phyloP scores from a whole-genome alignment of 2,888 invertebrate genomes.

The Drosophila macrospina region DNA sequence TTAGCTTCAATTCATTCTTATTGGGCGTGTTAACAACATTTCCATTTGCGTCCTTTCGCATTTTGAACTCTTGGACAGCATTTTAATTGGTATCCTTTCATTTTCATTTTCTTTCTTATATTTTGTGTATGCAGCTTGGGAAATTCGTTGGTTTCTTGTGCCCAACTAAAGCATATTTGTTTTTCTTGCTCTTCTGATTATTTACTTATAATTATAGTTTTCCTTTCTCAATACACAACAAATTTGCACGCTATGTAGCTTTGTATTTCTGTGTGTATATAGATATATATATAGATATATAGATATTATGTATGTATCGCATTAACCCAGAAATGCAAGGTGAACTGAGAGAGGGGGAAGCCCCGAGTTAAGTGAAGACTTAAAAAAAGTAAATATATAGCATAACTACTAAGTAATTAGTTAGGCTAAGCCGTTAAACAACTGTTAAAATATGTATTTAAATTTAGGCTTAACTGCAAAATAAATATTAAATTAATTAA shows the following conservation, averaged over 20 bases:
- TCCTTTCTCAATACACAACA: not conserved
- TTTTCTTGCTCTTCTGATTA: not conserved
- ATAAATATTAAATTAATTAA: no score
- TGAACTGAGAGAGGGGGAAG: not conserved
- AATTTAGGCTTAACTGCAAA: no score
- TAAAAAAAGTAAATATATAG: not conserved
- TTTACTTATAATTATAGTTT: not conserved
- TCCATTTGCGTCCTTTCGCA: slow-evolving; percentile 31
- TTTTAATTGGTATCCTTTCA: slow-evolving; percentile 52
- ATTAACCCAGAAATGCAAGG: slow-evolving; percentile 41
- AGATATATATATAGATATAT: not conserved
- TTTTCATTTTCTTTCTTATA: slow-evolving; percentile 6
- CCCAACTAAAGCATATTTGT: not conserved
- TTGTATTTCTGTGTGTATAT: slow-evolving; percentile 20
- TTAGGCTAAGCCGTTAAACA: no score
- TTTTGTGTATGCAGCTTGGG: slow-evolving; percentile 30
- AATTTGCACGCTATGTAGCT: slow-evolving; percentile 1
- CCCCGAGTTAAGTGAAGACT: not conserved
- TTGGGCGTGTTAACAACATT: slow-evolving; percentile 38
- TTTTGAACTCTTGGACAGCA: slow-evolving; percentile 32
- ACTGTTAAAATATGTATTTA: no score
- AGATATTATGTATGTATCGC: slow-evolving; percentile 44
- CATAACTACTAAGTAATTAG: no score
- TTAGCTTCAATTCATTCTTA: slow-evolving; percentile 40
- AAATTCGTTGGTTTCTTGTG: slow-evolving; percentile 14